Conservation (phyloP, 1,140 invertebrate species). For the Bombus superbus region DNA sequence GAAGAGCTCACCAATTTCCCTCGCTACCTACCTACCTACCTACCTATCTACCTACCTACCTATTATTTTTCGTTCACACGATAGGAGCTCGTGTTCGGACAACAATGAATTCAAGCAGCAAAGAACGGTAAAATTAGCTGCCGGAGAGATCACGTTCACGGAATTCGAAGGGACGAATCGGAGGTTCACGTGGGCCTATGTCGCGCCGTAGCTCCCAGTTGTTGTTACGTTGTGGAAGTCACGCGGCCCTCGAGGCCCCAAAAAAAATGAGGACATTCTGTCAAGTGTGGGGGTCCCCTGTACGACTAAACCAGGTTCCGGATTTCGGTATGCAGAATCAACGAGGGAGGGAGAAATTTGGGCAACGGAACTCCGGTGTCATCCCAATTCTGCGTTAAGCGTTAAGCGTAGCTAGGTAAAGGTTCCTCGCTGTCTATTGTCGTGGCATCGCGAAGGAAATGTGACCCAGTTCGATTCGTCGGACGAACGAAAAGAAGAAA, state of each 20-base stretch:
- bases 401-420: constrained; percentile 60
- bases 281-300: constrained; percentile 31
- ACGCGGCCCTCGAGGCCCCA: constrained; percentile 68
- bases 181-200: constrained; percentile 33
- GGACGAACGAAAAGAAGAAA: neutral
- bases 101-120: no score
- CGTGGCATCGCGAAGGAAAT: constrained; percentile 39
- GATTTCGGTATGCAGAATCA: constrained; percentile 43
- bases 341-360: constrained; percentile 32
- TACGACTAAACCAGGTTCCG: constrained; percentile 55
- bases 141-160: constrained; percentile 47
- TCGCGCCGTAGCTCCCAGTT: constrained; percentile 23
- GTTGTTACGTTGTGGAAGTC: constrained; percentile 69
- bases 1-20: no score
- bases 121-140: constrained; percentile 6
- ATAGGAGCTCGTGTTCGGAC: no score
- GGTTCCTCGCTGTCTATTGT: constrained; percentile 35
- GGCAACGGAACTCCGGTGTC: neutral
- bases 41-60: no score
- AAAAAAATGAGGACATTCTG: constrained; percentile 76
- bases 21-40: no score
- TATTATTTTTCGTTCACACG: no score
- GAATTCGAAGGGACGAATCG: constrained; percentile 60
- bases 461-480: constrained; percentile 48
- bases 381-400: constrained; percentile 50